phyloP scores from a whole-genome alignment of 2,888 invertebrate genomes.

The Melanargia galathea region DNA sequence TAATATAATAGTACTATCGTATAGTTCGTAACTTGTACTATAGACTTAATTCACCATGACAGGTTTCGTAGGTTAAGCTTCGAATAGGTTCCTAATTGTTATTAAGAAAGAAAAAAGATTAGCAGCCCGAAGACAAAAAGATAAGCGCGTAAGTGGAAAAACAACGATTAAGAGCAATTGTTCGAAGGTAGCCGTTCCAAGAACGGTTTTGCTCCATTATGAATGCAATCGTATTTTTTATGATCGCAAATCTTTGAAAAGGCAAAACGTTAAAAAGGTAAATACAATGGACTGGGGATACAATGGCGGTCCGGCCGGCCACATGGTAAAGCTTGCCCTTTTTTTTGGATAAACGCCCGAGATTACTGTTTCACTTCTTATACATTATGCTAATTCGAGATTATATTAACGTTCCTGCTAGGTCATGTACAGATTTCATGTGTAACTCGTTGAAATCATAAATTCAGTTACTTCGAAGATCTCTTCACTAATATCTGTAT shows the following conservation, averaged over 20 bases:
- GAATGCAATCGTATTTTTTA: slow-evolving; percentile 65
- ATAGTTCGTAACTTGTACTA: too few relatives aligned
- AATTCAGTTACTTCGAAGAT: too few relatives aligned
- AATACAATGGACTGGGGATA: slow-evolving; percentile 68
- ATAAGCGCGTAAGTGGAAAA: slow-evolving; percentile 35
- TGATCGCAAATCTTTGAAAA: slow-evolving; percentile 64
- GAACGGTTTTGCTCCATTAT: slow-evolving; percentile 65
- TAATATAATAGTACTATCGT: too few relatives aligned
- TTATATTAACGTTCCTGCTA: slow-evolving; percentile 6
- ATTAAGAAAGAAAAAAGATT: slow-evolving; percentile 13
- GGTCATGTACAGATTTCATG: background rate
- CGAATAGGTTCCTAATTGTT: background rate
- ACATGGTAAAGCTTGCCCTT: slow-evolving; percentile 65
- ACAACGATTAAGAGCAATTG: slow-evolving; percentile 36
- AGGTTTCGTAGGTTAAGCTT: background rate
- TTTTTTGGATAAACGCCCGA: slow-evolving; percentile 60
- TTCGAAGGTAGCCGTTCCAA: slow-evolving; percentile 48
- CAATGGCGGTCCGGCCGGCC: slow-evolving; percentile 64
- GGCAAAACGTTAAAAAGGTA: slow-evolving; percentile 67
- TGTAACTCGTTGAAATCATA: background rate
- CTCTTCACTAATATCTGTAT: too few relatives aligned
- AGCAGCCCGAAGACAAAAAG: slow-evolving; percentile 16
- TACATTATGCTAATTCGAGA: slow-evolving; percentile 12
- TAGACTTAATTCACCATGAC: background rate
- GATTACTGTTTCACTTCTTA: slow-evolving; percentile 40